Evolutionary conservation across 92 coral and sea anemone species (phyloP).

Genomic region (Scolanthus callimorphus): DNA sequence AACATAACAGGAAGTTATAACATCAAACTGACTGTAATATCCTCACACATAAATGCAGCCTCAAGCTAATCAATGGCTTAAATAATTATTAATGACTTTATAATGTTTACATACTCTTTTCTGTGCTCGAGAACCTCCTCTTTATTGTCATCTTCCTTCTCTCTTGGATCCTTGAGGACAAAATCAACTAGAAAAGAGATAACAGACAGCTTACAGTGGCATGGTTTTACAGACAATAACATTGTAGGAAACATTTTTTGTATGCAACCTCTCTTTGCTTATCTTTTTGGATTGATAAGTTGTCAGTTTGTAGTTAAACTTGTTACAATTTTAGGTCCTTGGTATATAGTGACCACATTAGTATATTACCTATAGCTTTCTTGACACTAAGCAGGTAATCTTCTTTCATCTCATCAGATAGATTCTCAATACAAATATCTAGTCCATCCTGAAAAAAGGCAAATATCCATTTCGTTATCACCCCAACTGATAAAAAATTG

Average conservation of each 20-base stretch:
- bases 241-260: not conserved
- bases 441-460: constrained; percentile 67
- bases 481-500: no score
- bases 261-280: not conserved
- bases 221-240: not conserved
- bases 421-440: constrained; percentile 90
- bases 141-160: constrained; percentile 93
- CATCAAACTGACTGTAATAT: no score
- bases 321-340: no score
- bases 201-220: not conserved
- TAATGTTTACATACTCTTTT: constrained; percentile 67
- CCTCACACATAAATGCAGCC: no score
- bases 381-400: constrained; percentile 96
- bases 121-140: constrained; percentile 90
- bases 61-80: no score
- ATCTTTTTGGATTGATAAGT: no score
- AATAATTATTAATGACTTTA: no score
- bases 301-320: no score
- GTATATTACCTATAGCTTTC: constrained; percentile 99
- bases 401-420: constrained; percentile 99
- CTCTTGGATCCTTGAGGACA: constrained; percentile 96
- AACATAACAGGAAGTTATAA: not conserved
- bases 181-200: constrained; percentile 80
- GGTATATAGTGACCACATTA: no score
- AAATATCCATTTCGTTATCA: not conserved